phyloP scores from a whole-genome alignment of 1,140 invertebrate genomes.

The Musca vetustissima region DNA sequence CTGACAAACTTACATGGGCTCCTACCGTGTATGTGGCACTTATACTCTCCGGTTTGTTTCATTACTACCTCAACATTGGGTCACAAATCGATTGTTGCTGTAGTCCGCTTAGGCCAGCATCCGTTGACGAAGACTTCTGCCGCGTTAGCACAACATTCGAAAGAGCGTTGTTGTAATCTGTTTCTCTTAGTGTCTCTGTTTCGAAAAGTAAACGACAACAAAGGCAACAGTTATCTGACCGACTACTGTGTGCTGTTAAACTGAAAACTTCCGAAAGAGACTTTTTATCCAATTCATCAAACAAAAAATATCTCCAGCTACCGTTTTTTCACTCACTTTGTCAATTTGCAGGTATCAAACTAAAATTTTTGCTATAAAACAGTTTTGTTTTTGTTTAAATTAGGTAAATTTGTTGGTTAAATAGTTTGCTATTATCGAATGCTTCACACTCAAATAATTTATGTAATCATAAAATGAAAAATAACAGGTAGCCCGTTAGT shows the following conservation, averaged over 20 bases:
- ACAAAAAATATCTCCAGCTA: conserved; percentile 12
- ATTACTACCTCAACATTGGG: neutral
- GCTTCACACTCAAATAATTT: too few species aligned
- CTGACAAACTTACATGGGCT: neutral
- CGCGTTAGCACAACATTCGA: neutral
- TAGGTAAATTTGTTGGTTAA: too few species aligned
- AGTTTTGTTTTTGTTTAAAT: too few species aligned
- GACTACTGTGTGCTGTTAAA: conserved; percentile 6
- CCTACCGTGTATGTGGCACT: neutral
- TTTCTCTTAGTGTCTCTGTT: neutral
- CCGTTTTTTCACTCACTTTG: conserved; percentile 3
- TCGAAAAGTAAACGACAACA: neutral
- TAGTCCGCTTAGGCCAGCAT: too few species aligned
- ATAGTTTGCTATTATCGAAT: too few species aligned
- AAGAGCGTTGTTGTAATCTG: neutral
- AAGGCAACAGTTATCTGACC: conserved; percentile 4
- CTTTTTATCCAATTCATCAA: conserved; percentile 6
- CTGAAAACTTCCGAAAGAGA: neutral
- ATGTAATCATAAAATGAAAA: too few species aligned
- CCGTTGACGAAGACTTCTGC: neutral
- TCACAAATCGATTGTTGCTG: neutral
- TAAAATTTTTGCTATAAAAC: too few species aligned
- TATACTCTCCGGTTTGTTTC: neutral
- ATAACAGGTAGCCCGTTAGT: too few species aligned
- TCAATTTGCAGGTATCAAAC: too few species aligned